Conservation (phyloP, 2,113 vertebrate genomes). For the Pimephales promelas region DNA sequence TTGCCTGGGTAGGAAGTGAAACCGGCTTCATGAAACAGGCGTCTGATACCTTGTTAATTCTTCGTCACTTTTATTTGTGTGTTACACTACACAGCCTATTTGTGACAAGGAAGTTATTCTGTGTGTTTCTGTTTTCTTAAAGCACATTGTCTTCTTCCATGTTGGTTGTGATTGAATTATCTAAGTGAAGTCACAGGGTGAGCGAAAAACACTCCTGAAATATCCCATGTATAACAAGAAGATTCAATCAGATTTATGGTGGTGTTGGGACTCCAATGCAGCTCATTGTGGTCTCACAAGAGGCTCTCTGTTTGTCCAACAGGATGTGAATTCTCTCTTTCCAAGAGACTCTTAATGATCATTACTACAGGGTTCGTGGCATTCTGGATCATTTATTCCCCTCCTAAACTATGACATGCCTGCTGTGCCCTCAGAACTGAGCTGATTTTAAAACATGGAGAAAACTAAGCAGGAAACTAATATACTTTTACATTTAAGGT, state of each 20-base stretch:
- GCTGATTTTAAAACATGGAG: not conserved
- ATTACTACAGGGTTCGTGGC: slow-evolving; percentile 35
- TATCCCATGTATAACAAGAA: slow-evolving; percentile 50
- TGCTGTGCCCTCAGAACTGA: no score
- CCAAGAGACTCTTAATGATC: slow-evolving; percentile 39
- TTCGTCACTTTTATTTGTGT: no score
- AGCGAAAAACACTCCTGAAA: slow-evolving; percentile 56
- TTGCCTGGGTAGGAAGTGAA: no score
- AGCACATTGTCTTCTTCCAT: slow-evolving; percentile 10
- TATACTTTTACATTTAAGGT: not conserved
- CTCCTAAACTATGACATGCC: not conserved
- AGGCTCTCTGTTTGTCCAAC: slow-evolving; percentile 32
- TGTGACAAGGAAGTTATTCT: not conserved
- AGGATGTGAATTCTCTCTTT: slow-evolving; percentile 35
- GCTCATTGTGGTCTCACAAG: slow-evolving; percentile 35
- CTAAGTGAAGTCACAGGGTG: slow-evolving; percentile 60
- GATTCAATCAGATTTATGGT: slow-evolving; percentile 48
- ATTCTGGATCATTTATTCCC: slow-evolving; percentile 32
- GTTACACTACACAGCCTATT: no score
- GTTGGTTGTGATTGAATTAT: slow-evolving; percentile 51
- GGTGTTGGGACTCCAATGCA: slow-evolving; percentile 6
- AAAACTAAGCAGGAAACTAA: not conserved
- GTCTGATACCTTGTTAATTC: no score
- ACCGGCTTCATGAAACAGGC: no score
- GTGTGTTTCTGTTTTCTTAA: not conserved